A percentile compares a stretch with the other conserved stretches of the same genome.
Conservation (phyloP, 2,888 invertebrate species). For the Ophion ventricosus region DNA sequence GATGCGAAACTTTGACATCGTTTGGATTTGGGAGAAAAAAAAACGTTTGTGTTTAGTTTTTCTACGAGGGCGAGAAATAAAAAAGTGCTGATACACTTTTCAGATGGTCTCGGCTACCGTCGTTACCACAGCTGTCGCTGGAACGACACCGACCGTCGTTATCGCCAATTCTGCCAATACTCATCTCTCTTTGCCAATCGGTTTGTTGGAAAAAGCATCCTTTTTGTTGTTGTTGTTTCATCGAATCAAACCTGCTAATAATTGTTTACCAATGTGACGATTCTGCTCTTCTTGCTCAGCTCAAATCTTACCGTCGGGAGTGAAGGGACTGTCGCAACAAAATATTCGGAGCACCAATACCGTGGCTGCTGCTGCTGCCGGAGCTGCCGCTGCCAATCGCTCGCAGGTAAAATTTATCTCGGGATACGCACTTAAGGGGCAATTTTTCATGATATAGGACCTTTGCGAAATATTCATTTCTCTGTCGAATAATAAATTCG, state of each 20-base stretch:
- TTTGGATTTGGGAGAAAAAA: not conserved
- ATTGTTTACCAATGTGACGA: not conserved
- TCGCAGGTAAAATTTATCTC: slow-evolving; percentile 44
- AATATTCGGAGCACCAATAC: slow-evolving; percentile 80
- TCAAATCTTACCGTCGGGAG: slow-evolving; percentile 82
- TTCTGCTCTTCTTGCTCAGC: slow-evolving; percentile 72
- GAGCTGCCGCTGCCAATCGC: slow-evolving; percentile 75
- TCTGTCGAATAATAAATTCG: no score
- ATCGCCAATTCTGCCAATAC: slow-evolving; percentile 83
- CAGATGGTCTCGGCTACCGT: slow-evolving; percentile 82
- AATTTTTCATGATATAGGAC: not conserved
- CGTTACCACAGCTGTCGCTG: slow-evolving; percentile 80
- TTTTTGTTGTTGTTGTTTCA: not conserved
- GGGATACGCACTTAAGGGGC: not conserved
- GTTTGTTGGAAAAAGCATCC: slow-evolving; percentile 70
- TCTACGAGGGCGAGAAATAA: not conserved
- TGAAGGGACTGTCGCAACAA: slow-evolving; percentile 81
- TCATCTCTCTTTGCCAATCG: slow-evolving; percentile 82
- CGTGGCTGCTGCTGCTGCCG: slow-evolving; percentile 72
- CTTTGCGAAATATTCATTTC: not conserved
- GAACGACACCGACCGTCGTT: slow-evolving; percentile 81
- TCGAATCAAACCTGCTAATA: not conserved
- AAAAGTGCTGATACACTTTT: slow-evolving; percentile 55
- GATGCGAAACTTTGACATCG: not conserved
- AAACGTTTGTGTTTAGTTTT: not conserved